Base-by-base conservation (phyloP, 2,797 vertebrate genomes). In the Channa striata region DNA sequence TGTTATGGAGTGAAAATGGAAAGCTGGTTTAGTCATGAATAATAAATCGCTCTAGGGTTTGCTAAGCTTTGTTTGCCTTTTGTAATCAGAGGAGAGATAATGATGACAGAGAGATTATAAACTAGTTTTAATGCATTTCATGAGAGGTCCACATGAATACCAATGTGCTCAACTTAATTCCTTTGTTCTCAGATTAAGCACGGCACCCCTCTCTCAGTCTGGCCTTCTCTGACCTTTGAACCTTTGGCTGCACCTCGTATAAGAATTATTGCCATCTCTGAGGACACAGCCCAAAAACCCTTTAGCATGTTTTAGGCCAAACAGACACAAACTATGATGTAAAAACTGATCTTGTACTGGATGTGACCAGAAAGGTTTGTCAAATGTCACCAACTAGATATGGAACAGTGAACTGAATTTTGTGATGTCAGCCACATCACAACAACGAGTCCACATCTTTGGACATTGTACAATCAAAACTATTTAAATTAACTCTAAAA, bases 51-150 rank as follows among this genome's bases (percentile, higher is more conserved):
- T 70, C 43, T 46, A 14, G 76, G 43, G 74, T 84, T 84, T 81
- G 74, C 80, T 52, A 54, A 82, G 78, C 76, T 87, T 73, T 91
- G 88, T 93, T 89, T 90, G 84, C 89, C 79, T 66, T 74, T 57
- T 76, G 69, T 70, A 79, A 91, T 85, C 79, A 81, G 66, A 81
- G 17, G 58, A 66, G 44, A 70, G 80, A 76, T 84, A 74, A 79
- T 86, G 87, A 87, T 86, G 79, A 83, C 85, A 82, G 61, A 86
- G 77, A 84, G 83, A 91, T 92, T 87, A 90, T 61, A 58, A 84
- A 77, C 61, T 65, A 56, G 65, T 76, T 85, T 85, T 80, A 80
- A 87, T 89, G 80, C 71, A 75, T 80, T 84, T 82, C 69, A 70
- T 19, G 56, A 57, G 57, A 17, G 67, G 17, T 81, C 79, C 74